Percentiles rank a stretch among this genome's conserved stretches.
phyloP scores from a whole-genome alignment of 2,797 vertebrate genomes.

The Enoplosus armatus region DNA sequence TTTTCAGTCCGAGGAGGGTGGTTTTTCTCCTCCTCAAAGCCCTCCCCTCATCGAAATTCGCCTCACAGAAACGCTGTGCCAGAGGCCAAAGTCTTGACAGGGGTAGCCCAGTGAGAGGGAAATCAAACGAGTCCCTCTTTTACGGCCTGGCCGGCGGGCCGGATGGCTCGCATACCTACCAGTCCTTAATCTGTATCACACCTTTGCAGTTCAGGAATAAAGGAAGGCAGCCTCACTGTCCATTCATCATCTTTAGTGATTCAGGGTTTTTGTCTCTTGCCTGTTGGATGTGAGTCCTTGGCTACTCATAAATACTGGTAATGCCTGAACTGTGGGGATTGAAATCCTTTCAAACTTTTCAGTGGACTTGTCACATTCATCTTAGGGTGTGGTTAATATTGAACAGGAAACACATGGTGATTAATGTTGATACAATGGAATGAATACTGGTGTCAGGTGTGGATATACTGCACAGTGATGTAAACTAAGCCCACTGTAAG shows the following conservation, averaged over 20 bases:
- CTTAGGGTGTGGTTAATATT: slow-evolving; percentile 31
- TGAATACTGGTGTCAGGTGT: slow-evolving; percentile 13
- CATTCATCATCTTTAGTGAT: slow-evolving; percentile 58
- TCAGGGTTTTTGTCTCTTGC: slow-evolving; percentile 37
- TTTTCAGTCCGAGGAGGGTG: slow-evolving; percentile 80
- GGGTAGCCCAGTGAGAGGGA: slow-evolving; percentile 70
- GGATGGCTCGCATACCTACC: slow-evolving; percentile 45
- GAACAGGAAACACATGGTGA: slow-evolving; percentile 25
- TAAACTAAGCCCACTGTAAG: not conserved
- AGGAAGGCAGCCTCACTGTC: slow-evolving; percentile 4
- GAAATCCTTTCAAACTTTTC: slow-evolving; percentile 44
- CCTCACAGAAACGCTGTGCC: slow-evolving; percentile 81
- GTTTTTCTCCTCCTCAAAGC: slow-evolving; percentile 83
- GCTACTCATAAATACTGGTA: slow-evolving; percentile 51
- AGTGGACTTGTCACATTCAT: slow-evolving; percentile 37
- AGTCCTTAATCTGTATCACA: slow-evolving; percentile 57
- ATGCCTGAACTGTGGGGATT: slow-evolving; percentile 38
- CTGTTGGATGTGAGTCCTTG: slow-evolving; percentile 40
- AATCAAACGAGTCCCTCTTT: slow-evolving; percentile 76
- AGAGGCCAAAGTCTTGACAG: slow-evolving; percentile 83
- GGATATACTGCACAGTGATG: not conserved
- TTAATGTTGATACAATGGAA: slow-evolving; percentile 30
- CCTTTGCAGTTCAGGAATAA: slow-evolving; percentile 37
- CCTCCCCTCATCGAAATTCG: slow-evolving; percentile 88
- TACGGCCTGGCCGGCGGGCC: slow-evolving; percentile 32